phyloP scores from a whole-genome alignment of 1,140 invertebrate species.

The Listronotus bonariensis region DNA sequence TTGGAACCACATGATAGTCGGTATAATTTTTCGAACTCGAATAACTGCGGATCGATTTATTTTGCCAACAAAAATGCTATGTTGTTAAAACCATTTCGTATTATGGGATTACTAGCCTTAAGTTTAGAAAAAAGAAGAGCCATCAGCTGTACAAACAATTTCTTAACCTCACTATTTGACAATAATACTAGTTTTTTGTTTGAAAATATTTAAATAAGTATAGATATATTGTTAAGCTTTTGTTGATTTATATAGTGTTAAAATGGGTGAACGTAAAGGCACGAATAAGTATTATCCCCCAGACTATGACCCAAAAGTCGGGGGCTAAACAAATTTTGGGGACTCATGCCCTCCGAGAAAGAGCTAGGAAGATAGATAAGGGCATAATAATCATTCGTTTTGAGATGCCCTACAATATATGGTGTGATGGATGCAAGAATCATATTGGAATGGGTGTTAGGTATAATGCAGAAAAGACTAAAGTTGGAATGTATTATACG shows the following conservation, averaged over 20 bases:
- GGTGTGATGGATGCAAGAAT: slow-evolving; percentile 97
- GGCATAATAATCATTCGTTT: slow-evolving; percentile 98
- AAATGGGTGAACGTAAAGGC: slow-evolving; percentile 97
- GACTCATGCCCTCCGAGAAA: slow-evolving; percentile 93
- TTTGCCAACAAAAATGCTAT: too few relatives aligned
- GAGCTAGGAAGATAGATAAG: slow-evolving; percentile 91
- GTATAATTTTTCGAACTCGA: too few relatives aligned
- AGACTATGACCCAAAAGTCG: slow-evolving; percentile 93
- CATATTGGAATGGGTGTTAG: slow-evolving; percentile 99
- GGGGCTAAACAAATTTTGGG: slow-evolving; percentile 96
- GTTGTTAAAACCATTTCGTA: too few relatives aligned
- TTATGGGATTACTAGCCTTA: too few relatives aligned
- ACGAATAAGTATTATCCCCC: slow-evolving; percentile 98
- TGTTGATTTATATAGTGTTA: slow-evolving; percentile 27
- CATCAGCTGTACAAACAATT: too few relatives aligned
- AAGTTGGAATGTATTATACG: slow-evolving; percentile 98
- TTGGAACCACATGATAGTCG: too few relatives aligned
- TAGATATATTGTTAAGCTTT: too few relatives aligned
- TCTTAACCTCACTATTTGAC: too few relatives aligned
- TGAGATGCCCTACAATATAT: slow-evolving; percentile 99
- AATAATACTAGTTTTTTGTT: too few relatives aligned
- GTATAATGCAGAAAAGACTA: slow-evolving; percentile 99
- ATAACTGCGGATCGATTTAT: too few relatives aligned
- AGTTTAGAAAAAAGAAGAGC: too few relatives aligned
- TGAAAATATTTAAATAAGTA: too few relatives aligned